Percentiles rank a stretch among this genome's conserved stretches.
phyloP scores from a whole-genome alignment of 2,888 invertebrate genomes.

The Hermodice carunculata region DNA sequence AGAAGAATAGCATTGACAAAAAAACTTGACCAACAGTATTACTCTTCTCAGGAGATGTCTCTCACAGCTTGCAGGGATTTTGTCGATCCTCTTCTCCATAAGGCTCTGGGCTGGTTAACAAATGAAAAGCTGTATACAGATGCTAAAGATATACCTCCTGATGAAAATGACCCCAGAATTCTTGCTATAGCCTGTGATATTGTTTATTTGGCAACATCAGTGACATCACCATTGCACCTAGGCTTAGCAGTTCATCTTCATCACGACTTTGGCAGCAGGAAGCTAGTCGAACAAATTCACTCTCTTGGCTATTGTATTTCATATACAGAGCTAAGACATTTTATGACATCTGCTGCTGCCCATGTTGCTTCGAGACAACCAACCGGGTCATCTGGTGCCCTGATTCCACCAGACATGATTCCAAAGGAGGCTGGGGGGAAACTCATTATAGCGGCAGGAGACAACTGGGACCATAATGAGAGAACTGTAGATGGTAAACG shows the following conservation, averaged over 20 bases:
- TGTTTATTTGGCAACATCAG: too few relatives aligned
- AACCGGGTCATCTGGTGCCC: neutral
- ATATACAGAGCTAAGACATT: neutral
- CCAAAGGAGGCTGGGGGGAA: neutral
- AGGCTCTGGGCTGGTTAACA: neutral
- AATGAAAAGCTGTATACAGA: neutral
- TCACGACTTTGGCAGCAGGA: neutral
- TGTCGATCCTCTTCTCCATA: conserved; percentile 9
- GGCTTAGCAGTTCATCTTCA: conserved; percentile 9
- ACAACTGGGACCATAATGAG: conserved; percentile 19
- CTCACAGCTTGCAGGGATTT: neutral
- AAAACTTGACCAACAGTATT: too few relatives aligned
- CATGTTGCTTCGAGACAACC: neutral
- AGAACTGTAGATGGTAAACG: conserved; percentile 4
- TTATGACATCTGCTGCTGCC: neutral
- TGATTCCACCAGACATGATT: conserved; percentile 1
- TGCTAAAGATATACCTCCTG: neutral
- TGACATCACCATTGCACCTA: conserved; percentile 1
- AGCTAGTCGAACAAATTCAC: conserved; percentile 2
- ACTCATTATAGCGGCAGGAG: conserved; percentile 3
- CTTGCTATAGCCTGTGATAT: conserved; percentile 4
- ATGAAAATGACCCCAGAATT: neutral
- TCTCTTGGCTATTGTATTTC: conserved; percentile 5
- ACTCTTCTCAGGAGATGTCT: too few relatives aligned
- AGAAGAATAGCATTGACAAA: too few relatives aligned